phyloP scores from a whole-genome alignment of 2,113 vertebrate genomes.

The Dolichotis patagonum region DNA sequence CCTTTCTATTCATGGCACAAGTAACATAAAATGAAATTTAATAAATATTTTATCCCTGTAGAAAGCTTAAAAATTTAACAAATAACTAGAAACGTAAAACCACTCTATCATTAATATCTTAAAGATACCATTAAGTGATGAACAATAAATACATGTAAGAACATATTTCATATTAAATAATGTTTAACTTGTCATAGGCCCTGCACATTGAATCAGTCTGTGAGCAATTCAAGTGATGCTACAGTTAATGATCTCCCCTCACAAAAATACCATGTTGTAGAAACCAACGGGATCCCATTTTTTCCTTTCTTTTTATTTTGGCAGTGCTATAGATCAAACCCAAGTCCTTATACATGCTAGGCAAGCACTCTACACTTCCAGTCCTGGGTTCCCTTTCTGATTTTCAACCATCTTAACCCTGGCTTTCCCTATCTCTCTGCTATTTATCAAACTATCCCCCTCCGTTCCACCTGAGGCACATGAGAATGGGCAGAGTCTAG shows the following conservation, averaged over 20 bases:
- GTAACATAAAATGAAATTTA: conserved; percentile 18
- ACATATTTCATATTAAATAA: conserved; percentile 24
- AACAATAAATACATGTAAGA: background rate
- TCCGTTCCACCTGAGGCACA: too few species aligned
- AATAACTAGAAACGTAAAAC: conserved; percentile 50
- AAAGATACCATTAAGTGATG: background rate
- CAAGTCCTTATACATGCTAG: background rate
- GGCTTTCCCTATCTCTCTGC: background rate
- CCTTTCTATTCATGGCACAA: background rate
- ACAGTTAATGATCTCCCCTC: background rate
- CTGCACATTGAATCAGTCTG: background rate
- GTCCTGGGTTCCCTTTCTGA: background rate
- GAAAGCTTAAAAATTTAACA: background rate
- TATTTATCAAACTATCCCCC: background rate
- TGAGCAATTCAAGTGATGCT: background rate
- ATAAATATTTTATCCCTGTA: background rate
- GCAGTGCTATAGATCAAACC: background rate
- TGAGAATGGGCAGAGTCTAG: background rate
- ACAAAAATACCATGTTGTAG: background rate
- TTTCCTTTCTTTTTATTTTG: background rate
- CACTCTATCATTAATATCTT: background rate
- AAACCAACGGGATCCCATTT: background rate
- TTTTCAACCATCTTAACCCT: background rate
- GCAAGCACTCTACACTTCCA: background rate
- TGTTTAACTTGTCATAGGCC: background rate